A percentile compares a stretch with the other conserved stretches of the same genome.
Conservation (phyloP, 2,888 invertebrate species). For the Calameuta filiformis region DNA sequence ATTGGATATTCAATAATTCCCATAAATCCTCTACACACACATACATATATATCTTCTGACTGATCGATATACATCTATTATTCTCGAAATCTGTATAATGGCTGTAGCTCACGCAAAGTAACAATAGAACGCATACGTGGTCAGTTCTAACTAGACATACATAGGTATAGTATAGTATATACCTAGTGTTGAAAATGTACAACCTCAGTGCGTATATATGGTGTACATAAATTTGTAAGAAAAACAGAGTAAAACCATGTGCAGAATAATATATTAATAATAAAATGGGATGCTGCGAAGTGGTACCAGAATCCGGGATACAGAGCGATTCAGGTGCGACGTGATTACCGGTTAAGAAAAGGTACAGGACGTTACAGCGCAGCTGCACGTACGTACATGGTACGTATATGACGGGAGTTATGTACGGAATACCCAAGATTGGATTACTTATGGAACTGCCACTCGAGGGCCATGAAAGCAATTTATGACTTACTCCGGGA, state of each 20-base stretch:
- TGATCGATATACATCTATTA: neutral
- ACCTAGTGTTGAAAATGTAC: neutral
- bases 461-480: constrained; percentile 38
- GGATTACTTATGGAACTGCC: constrained; percentile 52
- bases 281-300: neutral
- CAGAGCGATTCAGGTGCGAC: neutral
- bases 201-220: neutral
- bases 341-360: neutral
- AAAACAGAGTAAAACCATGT: no score
- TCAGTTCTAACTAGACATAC: neutral
- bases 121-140: neutral
- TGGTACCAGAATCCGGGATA: neutral
- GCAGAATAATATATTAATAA: neutral
- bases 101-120: neutral
- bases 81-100: neutral
- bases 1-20: neutral
- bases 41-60: neutral
- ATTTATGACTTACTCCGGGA: constrained; percentile 39
- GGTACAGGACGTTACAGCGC: neutral
- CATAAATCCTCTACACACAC: neutral
- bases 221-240: no score
- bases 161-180: neutral
- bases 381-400: neutral
- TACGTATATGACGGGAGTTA: constrained; percentile 27
- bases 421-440: constrained; percentile 44